phyloP scores from a whole-genome alignment of 92 coral and sea anemone species.

The Pocillopora meandrina region DNA sequence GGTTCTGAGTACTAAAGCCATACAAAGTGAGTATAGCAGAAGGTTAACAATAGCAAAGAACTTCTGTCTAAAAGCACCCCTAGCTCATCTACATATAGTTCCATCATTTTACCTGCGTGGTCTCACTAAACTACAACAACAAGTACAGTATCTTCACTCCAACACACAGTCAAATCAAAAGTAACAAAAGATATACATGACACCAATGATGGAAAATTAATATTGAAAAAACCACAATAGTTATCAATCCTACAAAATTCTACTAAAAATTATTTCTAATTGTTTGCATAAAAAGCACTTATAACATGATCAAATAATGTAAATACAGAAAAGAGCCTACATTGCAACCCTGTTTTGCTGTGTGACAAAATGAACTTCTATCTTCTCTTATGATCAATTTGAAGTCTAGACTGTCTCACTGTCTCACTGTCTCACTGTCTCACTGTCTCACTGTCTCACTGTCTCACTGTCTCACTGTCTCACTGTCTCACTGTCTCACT shows the following conservation, averaged over 20 bases:
- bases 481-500: background rate
- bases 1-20: no score
- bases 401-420: background rate
- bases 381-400: no score
- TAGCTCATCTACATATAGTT: no score
- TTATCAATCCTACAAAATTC: background rate
- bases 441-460: background rate
- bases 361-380: background rate
- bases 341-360: conserved; percentile 7
- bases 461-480: background rate
- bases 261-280: background rate
- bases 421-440: background rate
- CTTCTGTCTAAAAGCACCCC: no score
- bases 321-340: background rate
- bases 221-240: background rate
- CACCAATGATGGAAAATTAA: no score
- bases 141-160: no score
- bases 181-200: no score
- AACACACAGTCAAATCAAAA: no score
- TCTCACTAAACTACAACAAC: no score
- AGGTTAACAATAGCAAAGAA: no score
- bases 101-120: no score
- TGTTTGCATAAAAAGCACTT: background rate
- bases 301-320: background rate
- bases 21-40: no score